A percentile compares a stretch with the other conserved stretches of the same genome.
Evolutionary conservation across 2,113 vertebrate species (phyloP).

Genomic region (Cottus gobio): DNA sequence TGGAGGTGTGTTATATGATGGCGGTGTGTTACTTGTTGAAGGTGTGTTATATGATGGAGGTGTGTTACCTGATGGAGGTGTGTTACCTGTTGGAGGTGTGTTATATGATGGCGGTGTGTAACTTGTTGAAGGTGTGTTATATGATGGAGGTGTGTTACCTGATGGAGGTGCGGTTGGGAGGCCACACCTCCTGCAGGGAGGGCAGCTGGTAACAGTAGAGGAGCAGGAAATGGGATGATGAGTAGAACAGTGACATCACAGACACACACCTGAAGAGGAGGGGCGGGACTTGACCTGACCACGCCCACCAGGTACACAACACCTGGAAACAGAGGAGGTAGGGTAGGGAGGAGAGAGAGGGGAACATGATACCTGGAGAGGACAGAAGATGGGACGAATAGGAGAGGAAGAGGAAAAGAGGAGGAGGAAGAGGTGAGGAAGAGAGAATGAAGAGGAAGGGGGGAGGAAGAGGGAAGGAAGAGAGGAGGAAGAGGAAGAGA

Average conservation of each 20-base stretch:
- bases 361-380: slow-evolving; percentile 91
- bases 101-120: not conserved
- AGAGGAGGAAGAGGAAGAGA: too few species aligned
- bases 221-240: slow-evolving; percentile 68
- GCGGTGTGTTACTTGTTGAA: not conserved
- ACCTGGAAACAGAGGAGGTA: slow-evolving; percentile 95
- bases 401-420: slow-evolving; percentile 74
- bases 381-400: too few species aligned
- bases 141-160: slow-evolving; percentile 57
- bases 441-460: slow-evolving; percentile 94
- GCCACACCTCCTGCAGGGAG: slow-evolving; percentile 61
- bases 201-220: slow-evolving; percentile 71
- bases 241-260: slow-evolving; percentile 92
- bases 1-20: not conserved
- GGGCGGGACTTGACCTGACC: slow-evolving; percentile 85
- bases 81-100: not conserved
- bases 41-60: not conserved
- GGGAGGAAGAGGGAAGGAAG: not conserved
- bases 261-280: slow-evolving; percentile 93
- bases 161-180: slow-evolving; percentile 39
- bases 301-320: slow-evolving; percentile 95
- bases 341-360: slow-evolving; percentile 92
- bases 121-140: not conserved
- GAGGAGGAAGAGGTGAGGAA: slow-evolving; percentile 88
- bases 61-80: not conserved